These are phyloP conservation scores for Bombus pyrosoma DNA, from an alignment of 1,140 invertebrate genomes.

Conservation along the genomic window DNA sequence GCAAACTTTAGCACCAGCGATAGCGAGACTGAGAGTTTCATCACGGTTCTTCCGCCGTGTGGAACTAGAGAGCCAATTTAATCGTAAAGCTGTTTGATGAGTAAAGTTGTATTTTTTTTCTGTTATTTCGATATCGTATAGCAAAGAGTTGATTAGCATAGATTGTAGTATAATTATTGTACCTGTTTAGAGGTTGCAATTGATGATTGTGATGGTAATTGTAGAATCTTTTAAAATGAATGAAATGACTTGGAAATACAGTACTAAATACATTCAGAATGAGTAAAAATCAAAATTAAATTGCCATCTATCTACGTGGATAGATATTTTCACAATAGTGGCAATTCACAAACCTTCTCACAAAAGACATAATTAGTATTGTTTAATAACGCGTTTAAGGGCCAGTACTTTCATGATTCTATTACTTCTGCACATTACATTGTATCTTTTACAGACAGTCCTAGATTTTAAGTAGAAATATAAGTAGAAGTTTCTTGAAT, in stretches of 20 bases:
- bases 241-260: neutral
- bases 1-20: constrained; percentile 76
- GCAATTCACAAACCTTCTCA: neutral
- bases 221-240: neutral
- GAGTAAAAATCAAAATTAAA: constrained; percentile 36
- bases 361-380: neutral
- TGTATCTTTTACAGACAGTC: neutral
- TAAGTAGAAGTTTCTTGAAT: neutral
- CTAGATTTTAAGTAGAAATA: neutral
- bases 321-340: neutral
- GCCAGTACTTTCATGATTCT: constrained; percentile 17
- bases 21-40: constrained; percentile 81
- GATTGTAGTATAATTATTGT: neutral
- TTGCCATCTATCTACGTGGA: constrained; percentile 16
- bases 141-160: neutral
- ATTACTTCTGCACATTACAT: neutral
- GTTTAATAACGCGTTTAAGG: neutral
- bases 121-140: neutral
- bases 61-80: constrained; percentile 63
- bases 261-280: constrained; percentile 13
- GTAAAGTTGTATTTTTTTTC: neutral
- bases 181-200: neutral
- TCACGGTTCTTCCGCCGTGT: constrained; percentile 78
- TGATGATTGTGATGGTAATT: constrained; percentile 12
- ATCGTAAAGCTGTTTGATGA: neutral